Conservation (phyloP, 2,113 vertebrate species). For the Zosterops pallidus region DNA sequence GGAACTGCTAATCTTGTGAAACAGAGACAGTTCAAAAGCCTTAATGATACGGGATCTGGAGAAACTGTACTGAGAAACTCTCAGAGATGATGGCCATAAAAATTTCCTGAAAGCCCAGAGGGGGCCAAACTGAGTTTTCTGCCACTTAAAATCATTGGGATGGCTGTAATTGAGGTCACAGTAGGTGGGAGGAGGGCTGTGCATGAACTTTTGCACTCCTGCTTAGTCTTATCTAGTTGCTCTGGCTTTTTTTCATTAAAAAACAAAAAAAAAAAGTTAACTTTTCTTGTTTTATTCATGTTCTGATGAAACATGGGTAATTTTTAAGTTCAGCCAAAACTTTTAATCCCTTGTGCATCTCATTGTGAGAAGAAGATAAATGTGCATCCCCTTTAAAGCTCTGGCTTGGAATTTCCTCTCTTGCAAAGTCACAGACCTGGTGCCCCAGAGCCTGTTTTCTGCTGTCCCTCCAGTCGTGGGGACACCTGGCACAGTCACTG, state of each 20-base stretch:
- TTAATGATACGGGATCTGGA: neutral
- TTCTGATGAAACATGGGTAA: neutral
- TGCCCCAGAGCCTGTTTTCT: neutral
- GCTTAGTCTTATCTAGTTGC: neutral
- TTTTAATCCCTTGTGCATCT: neutral
- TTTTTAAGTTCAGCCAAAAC: neutral
- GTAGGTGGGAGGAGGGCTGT: neutral
- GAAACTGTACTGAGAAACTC: neutral
- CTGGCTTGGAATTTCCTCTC: neutral
- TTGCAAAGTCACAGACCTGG: neutral
- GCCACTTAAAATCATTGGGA: neutral
- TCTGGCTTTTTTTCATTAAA: neutral
- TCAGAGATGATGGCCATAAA: neutral
- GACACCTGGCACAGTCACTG: neutral
- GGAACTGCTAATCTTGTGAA: neutral
- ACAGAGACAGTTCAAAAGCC: neutral
- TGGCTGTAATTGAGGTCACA: neutral
- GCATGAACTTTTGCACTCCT: neutral
- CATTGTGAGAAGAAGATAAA: neutral
- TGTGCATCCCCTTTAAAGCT: neutral
- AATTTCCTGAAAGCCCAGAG: neutral
- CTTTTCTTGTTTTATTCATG: neutral
- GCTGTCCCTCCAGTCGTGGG: fast-evolving
- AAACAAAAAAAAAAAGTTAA: neutral
- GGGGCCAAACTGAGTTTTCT: neutral